Evolutionary conservation across 2,113 vertebrate species (phyloP).

Genomic region (Henicopernis longicauda): DNA sequence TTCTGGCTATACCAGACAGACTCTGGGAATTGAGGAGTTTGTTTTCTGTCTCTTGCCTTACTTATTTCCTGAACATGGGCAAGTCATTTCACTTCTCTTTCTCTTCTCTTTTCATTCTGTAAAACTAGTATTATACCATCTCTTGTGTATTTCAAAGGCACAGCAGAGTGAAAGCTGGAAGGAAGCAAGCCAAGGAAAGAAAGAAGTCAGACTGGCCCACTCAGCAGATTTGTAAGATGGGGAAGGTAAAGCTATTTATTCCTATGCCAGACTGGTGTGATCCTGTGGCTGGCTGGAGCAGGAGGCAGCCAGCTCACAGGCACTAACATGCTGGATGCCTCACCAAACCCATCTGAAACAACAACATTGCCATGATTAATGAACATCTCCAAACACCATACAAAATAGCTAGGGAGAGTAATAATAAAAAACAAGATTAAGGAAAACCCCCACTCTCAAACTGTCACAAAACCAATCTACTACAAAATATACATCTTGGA

Average conservation of each 20-base stretch:
- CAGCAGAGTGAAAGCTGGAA: neutral
- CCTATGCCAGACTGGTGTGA: neutral
- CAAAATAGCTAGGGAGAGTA: neutral
- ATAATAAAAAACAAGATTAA: neutral
- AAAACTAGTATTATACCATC: neutral
- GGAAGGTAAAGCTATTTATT: neutral
- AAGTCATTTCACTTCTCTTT: neutral
- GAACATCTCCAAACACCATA: neutral
- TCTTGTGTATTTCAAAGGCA: neutral
- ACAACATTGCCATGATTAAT: neutral
- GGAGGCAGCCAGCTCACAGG: neutral
- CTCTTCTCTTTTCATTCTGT: neutral
- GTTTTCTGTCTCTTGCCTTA: neutral
- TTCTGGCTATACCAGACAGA: neutral
- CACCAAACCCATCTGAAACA: neutral
- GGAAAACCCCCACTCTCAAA: neutral
- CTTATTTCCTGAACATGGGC: neutral
- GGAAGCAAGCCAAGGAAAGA: neutral
- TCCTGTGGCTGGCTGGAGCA: neutral
- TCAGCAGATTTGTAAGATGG: neutral
- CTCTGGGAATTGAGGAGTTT: neutral
- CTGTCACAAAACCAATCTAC: neutral
- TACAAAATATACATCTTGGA: neutral
- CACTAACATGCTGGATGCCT: neutral
- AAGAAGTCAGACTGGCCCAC: neutral